These are phyloP conservation scores for Sciurus carolinensis DNA, from an alignment of 2,797 vertebrate genomes.

Conservation along the genomic window DNA sequence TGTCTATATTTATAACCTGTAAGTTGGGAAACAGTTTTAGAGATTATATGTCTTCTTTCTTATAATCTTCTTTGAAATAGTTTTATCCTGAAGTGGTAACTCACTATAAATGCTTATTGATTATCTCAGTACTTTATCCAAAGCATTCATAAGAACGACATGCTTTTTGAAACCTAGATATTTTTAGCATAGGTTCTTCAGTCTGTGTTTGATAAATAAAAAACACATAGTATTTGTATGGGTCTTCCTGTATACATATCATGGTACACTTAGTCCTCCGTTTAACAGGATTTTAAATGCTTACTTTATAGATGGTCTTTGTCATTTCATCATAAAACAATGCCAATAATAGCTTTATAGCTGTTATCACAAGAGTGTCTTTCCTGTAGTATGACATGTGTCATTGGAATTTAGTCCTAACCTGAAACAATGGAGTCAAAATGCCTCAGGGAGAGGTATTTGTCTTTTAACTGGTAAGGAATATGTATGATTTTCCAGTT, in stretches of 20 bases:
- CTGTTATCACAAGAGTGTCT: background rate
- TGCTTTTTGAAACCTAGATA: background rate
- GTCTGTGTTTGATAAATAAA: background rate
- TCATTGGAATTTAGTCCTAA: conserved; percentile 77
- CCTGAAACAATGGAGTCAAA: conserved; percentile 74
- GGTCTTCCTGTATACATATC: background rate
- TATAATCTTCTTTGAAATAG: background rate
- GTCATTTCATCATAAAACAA: background rate
- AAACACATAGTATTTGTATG: background rate
- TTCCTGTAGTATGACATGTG: conserved; percentile 49
- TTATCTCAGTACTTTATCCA: background rate
- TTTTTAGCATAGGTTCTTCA: background rate
- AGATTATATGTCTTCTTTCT: background rate
- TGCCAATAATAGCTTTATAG: background rate
- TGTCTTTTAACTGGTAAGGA: conserved; percentile 76
- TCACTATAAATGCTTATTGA: background rate
- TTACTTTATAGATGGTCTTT: background rate
- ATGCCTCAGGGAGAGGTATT: conserved; percentile 67
- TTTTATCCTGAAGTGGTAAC: background rate
- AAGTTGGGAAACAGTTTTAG: background rate
- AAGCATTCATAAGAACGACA: background rate
- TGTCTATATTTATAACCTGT: background rate
- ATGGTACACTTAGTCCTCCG: background rate
- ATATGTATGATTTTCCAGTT: conserved; percentile 65
- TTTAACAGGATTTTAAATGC: background rate